Percentiles rank a stretch among this genome's conserved stretches.
These are phyloP conservation scores for Lordiphosa clarofinis DNA, from an alignment of 1,140 invertebrate genomes.

Conservation along the genomic window DNA sequence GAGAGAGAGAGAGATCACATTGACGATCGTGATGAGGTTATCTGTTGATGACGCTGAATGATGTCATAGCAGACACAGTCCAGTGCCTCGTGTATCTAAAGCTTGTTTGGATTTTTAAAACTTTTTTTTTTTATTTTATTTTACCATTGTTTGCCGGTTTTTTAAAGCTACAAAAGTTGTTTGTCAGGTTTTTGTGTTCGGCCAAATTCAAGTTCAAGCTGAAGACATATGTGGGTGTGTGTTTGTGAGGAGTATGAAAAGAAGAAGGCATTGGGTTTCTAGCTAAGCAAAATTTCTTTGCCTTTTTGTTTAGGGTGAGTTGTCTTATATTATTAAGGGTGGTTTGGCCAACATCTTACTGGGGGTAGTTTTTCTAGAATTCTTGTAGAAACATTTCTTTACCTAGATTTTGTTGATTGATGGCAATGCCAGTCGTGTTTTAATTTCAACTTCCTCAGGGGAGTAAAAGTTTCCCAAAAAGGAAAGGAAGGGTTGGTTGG, in stretches of 20 bases:
- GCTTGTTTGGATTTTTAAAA: conserved; percentile 55
- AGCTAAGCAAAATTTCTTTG: conserved; percentile 43
- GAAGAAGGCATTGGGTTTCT: conserved; percentile 1
- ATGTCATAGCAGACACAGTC: conserved; percentile 69
- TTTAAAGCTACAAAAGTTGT: conserved; percentile 55
- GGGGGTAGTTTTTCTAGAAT: too few species aligned
- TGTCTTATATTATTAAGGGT: conserved; percentile 40
- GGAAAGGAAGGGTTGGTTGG: conserved; percentile 40
- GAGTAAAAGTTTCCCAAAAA: not conserved
- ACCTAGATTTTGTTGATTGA: conserved; percentile 56
- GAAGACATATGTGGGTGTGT: conserved; percentile 32
- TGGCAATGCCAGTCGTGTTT: conserved; percentile 55
- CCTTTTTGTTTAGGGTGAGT: conserved; percentile 44
- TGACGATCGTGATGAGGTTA: conserved; percentile 46
- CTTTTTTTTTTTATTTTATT: conserved; percentile 14
- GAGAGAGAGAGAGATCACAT: conserved; percentile 11
- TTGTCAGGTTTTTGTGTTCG: conserved; percentile 55
- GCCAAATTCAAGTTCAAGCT: conserved; percentile 68
- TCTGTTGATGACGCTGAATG: conserved; percentile 57
- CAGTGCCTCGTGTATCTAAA: conserved; percentile 51
- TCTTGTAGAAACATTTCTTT: conserved; percentile 30
- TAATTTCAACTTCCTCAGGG: conserved; percentile 35
- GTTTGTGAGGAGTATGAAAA: conserved; percentile 1
- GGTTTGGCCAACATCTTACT: conserved; percentile 29
- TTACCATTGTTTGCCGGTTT: conserved; percentile 61